These are phyloP conservation scores for Formicarius rufipectus DNA, from an alignment of 2,113 vertebrate species.

Conservation along the genomic window DNA sequence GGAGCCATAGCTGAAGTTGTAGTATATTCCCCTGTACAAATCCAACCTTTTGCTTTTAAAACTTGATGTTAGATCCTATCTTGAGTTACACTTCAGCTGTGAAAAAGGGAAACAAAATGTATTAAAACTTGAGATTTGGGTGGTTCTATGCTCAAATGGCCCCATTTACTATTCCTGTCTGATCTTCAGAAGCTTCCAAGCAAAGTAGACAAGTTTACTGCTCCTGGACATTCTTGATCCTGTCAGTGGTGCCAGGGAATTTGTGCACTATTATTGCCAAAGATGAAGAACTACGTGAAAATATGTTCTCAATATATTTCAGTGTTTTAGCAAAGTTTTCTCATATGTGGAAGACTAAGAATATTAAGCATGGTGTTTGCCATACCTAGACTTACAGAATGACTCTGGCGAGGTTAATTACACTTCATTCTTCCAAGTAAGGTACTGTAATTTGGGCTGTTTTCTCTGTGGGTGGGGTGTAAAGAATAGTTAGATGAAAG, in stretches of 20 bases:
- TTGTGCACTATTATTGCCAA: not conserved
- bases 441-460: not conserved
- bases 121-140: not conserved
- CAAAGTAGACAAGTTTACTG: not conserved
- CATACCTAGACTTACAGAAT: not conserved
- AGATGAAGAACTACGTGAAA: constrained; percentile 8
- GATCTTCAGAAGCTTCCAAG: constrained; percentile 5
- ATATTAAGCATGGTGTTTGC: not conserved
- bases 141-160: not conserved
- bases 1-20: not conserved
- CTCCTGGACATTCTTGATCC: not conserved
- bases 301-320: constrained; percentile 23
- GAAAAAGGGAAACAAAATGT: not conserved
- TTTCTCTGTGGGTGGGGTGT: not conserved
- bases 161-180: not conserved
- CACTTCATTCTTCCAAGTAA: not conserved
- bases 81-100: not conserved
- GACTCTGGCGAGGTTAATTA: not conserved
- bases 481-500: constrained; percentile 16
- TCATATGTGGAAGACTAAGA: not conserved
- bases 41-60: not conserved
- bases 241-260: constrained; percentile 33
- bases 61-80: not conserved
- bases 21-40: not conserved
- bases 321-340: not conserved